Evolutionary conservation across 2,888 invertebrate genomes (phyloP), one percentile per base, ranked within the genome.

Genomic region (Sericinus montela): DNA sequence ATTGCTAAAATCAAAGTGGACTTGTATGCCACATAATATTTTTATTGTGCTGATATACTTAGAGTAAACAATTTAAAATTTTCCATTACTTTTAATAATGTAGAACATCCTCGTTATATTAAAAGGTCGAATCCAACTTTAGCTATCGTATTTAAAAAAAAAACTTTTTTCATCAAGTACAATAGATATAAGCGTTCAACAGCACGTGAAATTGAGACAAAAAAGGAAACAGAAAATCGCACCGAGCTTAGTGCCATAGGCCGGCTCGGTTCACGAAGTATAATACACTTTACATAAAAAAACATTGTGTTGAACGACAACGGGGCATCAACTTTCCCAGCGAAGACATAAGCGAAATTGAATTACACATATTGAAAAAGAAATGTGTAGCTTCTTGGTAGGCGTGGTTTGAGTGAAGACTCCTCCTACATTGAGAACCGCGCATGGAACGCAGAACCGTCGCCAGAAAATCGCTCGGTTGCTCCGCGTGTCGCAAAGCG

Each of bases 321-420:
- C 86, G 81, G 82, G 80, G 84, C 86, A 86, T 87, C 87, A 87
- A 87, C 84, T 88, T 87, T 84, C 85, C 86, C 85, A 84, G 87
- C 87, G 84, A 88, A 88, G 88, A 87, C 88, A 87, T 87, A 88
- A 87, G 86, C 86, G 85, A 87, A 88, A 88, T 87, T 87, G 88
- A 88, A 88, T 87, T 87, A 88, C 88, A 88, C 86, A 86, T 88
- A 88, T 88, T 87, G 88, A 88, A 88, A 88, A 87, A 87, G 87
- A 87, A 88, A 87, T 86, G 87, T 88, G 87, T 80, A 86, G 86
- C 85, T 84, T 71, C 88, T 88, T 84, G 75, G 87, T 85, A 83
- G 88, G 87, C 87, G 87, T 85, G 87, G 86, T 80, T 83, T 79
- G 62, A 66, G 58, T 41, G 56, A 79, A 80, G 79, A 77, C 86